A percentile compares a stretch with the other conserved stretches of the same genome.
These are phyloP conservation scores for Listronotus oregonensis DNA, from an alignment of 1,140 invertebrate genomes.

Conservation along the genomic window DNA sequence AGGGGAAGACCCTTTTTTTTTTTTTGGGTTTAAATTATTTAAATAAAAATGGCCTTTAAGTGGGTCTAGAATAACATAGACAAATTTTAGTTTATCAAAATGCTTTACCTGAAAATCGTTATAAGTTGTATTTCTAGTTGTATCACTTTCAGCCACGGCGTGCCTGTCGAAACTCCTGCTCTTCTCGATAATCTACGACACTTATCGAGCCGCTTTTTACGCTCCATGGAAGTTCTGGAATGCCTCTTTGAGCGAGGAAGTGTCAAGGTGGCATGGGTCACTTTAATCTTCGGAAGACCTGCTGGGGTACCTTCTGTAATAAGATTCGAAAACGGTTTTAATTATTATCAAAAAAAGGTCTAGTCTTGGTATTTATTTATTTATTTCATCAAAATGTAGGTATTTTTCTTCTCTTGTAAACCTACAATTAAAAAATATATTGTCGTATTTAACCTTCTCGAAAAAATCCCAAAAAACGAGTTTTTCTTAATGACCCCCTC, in stretches of 20 bases:
- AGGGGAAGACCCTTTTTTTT: no score
- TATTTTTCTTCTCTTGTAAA: no score
- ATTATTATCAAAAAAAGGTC: background rate
- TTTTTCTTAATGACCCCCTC: no score
- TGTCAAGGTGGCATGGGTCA: conserved; percentile 10
- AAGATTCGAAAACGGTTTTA: background rate
- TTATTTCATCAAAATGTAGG: background rate
- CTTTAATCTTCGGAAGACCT: conserved; percentile 17
- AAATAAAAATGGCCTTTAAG: no score
- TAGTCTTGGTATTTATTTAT: background rate
- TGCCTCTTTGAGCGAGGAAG: conserved; percentile 9
- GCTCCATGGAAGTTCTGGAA: conserved; percentile 16
- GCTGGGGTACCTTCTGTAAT: background rate
- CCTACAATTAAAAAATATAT: no score
- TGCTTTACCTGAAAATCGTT: conserved; percentile 6
- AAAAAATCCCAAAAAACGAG: no score
- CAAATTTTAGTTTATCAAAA: no score
- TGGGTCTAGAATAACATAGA: no score
- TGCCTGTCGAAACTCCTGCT: background rate
- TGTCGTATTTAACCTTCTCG: no score
- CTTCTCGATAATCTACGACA: background rate
- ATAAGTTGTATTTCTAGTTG: conserved; percentile 6
- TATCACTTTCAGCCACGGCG: background rate
- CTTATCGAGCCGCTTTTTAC: background rate
- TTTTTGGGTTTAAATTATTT: no score